Conservation (phyloP, 2,113 vertebrate species). For the Danionella cerebrum region DNA sequence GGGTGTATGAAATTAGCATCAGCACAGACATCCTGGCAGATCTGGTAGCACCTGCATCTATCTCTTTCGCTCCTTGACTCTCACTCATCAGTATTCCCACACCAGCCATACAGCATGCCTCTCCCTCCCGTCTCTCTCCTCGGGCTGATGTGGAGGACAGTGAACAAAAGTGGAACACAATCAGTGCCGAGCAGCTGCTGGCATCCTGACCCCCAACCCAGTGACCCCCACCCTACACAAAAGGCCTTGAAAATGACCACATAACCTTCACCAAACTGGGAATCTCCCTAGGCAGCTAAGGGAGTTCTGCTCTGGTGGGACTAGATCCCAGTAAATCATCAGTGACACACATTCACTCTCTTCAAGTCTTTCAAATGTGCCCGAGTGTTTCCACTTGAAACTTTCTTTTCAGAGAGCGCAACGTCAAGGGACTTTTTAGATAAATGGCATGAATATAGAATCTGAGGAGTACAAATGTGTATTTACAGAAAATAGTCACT, state of each 20-base stretch:
- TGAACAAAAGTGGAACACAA: slow-evolving; percentile 33
- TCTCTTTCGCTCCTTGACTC: slow-evolving; percentile 1
- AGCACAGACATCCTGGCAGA: slow-evolving; percentile 4
- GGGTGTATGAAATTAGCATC: slow-evolving; percentile 7
- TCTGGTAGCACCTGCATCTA: background rate
- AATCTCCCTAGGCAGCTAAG: slow-evolving; percentile 19
- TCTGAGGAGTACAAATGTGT: too few relatives aligned
- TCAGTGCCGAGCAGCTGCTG: slow-evolving; percentile 32
- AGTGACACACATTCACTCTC: slow-evolving; percentile 1
- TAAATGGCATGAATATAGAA: too few relatives aligned
- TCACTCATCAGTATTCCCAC: background rate
- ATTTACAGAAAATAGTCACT: too few relatives aligned
- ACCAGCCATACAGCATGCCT: background rate
- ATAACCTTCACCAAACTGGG: slow-evolving; percentile 74
- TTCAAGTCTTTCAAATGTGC: background rate
- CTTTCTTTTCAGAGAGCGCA: too few relatives aligned
- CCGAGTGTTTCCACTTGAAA: background rate
- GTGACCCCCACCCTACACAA: background rate
- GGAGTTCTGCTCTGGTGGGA: slow-evolving; percentile 20
- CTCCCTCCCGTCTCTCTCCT: slow-evolving; percentile 9
- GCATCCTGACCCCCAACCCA: slow-evolving; percentile 17
- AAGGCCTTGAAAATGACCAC: slow-evolving; percentile 30
- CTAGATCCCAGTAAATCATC: slow-evolving; percentile 23
- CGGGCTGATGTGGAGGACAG: slow-evolving; percentile 16
- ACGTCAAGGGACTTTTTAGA: too few relatives aligned